Evolutionary conservation across 2,888 invertebrate genomes (phyloP).

Genomic region (Coelogynopora nodosa): DNA sequence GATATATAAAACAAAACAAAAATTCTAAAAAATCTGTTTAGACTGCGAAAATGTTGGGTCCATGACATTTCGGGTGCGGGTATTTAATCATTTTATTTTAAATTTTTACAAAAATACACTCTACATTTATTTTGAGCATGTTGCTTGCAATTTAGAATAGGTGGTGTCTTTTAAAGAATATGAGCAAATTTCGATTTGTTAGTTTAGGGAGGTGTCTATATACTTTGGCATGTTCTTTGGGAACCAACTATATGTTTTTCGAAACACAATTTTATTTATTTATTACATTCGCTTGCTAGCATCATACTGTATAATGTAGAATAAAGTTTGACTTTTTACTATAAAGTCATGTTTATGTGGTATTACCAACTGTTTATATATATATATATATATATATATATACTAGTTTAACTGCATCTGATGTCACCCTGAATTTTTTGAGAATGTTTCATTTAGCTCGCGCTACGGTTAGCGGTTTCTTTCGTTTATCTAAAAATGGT

Average conservation of each 20-base stretch:
- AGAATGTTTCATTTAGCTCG: too few relatives aligned
- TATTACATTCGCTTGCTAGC: slow-evolving; percentile 22
- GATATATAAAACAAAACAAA: neutral
- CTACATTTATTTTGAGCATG: neutral
- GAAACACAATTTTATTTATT: neutral
- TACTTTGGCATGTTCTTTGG: slow-evolving; percentile 21
- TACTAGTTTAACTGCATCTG: too few relatives aligned
- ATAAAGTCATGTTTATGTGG: too few relatives aligned
- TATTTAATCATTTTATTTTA: neutral
- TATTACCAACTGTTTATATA: too few relatives aligned
- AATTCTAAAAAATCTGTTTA: neutral
- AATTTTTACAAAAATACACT: neutral
- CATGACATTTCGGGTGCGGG: neutral
- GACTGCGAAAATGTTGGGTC: neutral
- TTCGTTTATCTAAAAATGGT: too few relatives aligned
- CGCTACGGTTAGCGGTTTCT: too few relatives aligned
- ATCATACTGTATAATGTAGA: too few relatives aligned
- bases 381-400: too few relatives aligned
- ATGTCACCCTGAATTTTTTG: too few relatives aligned
- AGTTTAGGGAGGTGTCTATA: neutral
- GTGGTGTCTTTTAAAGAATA: neutral
- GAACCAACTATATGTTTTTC: slow-evolving; percentile 9
- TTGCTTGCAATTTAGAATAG: slow-evolving; percentile 10
- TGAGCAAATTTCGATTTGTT: neutral
- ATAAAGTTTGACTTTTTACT: too few relatives aligned